phyloP scores from a whole-genome alignment of 2,888 invertebrate species.

The Gasteruption jaculator region DNA sequence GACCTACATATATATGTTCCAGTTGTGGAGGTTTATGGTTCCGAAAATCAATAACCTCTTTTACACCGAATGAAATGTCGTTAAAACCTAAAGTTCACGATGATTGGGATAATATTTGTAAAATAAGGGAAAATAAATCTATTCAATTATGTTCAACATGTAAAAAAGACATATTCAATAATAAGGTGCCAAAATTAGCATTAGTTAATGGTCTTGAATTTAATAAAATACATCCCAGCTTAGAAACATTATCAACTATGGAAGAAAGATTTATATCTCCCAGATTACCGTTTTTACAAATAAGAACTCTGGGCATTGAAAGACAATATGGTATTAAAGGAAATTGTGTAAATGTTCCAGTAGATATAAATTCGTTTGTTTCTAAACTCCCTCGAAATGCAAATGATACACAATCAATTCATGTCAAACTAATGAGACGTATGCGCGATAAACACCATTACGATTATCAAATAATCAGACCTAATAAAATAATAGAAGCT shows the following conservation, averaged over 20 bases:
- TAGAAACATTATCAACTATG: slow-evolving; percentile 16
- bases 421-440: slow-evolving; percentile 17
- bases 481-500: slow-evolving; percentile 15
- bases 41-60: slow-evolving; percentile 9
- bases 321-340: slow-evolving; percentile 22
- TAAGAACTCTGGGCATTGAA: slow-evolving; percentile 16
- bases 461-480: slow-evolving; percentile 15
- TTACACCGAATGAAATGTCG: slow-evolving; percentile 2
- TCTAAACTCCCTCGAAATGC: slow-evolving; percentile 16
- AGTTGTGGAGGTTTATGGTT: slow-evolving; percentile 17
- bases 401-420: slow-evolving; percentile 18
- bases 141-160: slow-evolving; percentile 19
- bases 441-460: slow-evolving; percentile 17
- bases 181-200: slow-evolving; percentile 17
- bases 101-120: slow-evolving; percentile 14
- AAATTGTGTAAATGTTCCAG: slow-evolving; percentile 22
- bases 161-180: slow-evolving; percentile 11
- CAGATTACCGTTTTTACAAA: slow-evolving; percentile 20
- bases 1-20: slow-evolving; percentile 14
- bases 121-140: slow-evolving; percentile 9
- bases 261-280: slow-evolving; percentile 22
- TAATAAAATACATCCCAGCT: slow-evolving; percentile 14
- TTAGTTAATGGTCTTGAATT: slow-evolving; percentile 19
- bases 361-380: slow-evolving; percentile 21
- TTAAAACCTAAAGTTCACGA: slow-evolving; percentile 9